Conservation (phyloP, 2,113 vertebrate genomes). For the Clupea harengus region DNA sequence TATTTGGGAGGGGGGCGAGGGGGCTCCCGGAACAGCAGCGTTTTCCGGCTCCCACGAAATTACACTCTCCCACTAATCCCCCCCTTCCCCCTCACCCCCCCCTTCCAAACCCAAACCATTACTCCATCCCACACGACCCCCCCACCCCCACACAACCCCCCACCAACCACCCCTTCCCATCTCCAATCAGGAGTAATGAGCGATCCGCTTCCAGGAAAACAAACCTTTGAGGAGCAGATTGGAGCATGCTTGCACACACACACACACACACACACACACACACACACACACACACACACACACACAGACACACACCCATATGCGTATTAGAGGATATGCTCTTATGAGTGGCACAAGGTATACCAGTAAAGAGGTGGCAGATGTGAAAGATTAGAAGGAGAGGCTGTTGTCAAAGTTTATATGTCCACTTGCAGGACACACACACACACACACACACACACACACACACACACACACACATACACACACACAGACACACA, state of each 20-base stretch:
- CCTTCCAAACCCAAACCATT: conserved; percentile 41
- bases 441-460: no score
- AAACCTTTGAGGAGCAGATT: conserved; percentile 60
- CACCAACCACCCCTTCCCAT: conserved; percentile 16
- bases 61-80: conserved; percentile 60
- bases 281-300: neutral
- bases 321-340: no score
- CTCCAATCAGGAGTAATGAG: conserved; percentile 49
- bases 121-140: conserved; percentile 17
- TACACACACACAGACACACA: no score
- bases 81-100: conserved; percentile 31
- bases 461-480: no score
- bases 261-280: neutral
- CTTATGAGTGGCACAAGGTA: no score
- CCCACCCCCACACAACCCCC: conserved; percentile 34
- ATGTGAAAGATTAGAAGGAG: no score
- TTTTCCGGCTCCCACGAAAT: conserved; percentile 60
- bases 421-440: no score
- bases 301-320: neutral
- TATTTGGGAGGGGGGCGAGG: conserved; percentile 23
- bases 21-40: conserved; percentile 35
- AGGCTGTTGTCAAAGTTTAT: no score
- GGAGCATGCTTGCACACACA: conserved; percentile 32
- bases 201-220: conserved; percentile 60
- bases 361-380: no score